Conservation (phyloP, 2,113 vertebrate genomes). For the Dipodomys spectabilis region DNA sequence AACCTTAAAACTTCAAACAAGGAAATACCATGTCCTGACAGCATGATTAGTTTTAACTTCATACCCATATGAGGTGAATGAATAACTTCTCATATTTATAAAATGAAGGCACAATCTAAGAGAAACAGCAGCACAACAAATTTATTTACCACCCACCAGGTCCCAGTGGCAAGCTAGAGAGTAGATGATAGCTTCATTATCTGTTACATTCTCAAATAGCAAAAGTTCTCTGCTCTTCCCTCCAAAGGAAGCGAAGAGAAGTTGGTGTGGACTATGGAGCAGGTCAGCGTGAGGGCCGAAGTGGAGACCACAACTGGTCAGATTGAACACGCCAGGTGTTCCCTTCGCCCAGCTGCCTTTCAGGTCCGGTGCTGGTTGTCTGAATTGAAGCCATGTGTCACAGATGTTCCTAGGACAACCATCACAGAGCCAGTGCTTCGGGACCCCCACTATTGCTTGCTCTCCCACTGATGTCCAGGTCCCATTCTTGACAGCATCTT, state of each 20-base stretch:
- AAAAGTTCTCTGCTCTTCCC: accelerated
- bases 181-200: neutral
- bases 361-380: neutral
- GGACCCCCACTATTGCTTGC: accelerated
- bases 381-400: too few species aligned
- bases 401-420: accelerated
- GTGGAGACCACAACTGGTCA: too few species aligned
- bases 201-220: too few species aligned
- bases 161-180: neutral
- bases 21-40: neutral
- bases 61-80: neutral
- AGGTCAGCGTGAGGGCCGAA: accelerated
- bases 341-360: neutral
- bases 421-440: accelerated
- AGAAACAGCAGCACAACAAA: neutral
- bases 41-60: neutral
- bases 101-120: neutral
- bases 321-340: accelerated
- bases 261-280: accelerated
- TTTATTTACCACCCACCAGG: neutral
- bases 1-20: neutral
- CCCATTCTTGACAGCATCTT: accelerated
- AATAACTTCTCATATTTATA: neutral
- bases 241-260: accelerated
- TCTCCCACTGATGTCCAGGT: accelerated